These are phyloP conservation scores for Patella depressa DNA, from an alignment of 2,888 invertebrate genomes.

Conservation along the genomic window DNA sequence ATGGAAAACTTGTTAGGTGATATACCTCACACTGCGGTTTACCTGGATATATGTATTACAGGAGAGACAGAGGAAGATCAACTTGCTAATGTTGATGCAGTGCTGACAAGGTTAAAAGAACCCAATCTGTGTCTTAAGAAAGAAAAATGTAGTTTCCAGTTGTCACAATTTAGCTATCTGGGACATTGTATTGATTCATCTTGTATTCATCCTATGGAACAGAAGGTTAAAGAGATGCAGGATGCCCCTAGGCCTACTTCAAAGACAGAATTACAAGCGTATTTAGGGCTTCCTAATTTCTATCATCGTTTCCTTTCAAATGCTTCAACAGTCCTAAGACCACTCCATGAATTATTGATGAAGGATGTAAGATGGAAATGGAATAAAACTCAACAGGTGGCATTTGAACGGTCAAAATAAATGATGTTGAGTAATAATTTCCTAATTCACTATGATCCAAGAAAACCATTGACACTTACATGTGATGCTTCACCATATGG, in stretches of 20 bases:
- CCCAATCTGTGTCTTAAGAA: slow-evolving; percentile 5
- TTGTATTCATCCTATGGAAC: slow-evolving; percentile 33
- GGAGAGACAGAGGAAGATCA: slow-evolving; percentile 11
- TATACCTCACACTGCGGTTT: slow-evolving; percentile 17
- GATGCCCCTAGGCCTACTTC: slow-evolving; percentile 47
- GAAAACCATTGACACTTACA: slow-evolving; percentile 53
- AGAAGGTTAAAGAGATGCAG: slow-evolving; percentile 47
- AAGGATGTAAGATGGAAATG: slow-evolving; percentile 41
- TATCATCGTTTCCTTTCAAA: slow-evolving; percentile 17
- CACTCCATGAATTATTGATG: slow-evolving; percentile 25
- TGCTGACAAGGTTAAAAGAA: not conserved
- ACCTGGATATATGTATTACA: slow-evolving; percentile 11
- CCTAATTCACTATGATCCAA: slow-evolving; percentile 53
- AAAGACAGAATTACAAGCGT: slow-evolving; percentile 44
- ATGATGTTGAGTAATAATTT: slow-evolving; percentile 35
- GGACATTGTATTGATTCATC: not conserved
- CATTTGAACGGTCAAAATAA: slow-evolving; percentile 41
- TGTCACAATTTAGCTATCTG: slow-evolving; percentile 16
- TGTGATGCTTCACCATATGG: slow-evolving; percentile 68
- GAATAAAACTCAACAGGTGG: slow-evolving; percentile 21
- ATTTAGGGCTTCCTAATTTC: slow-evolving; percentile 20
- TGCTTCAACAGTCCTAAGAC: slow-evolving; percentile 17
- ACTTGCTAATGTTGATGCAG: not conserved
- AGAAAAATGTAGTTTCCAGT: slow-evolving; percentile 19
- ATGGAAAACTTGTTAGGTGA: slow-evolving; percentile 17